Evolutionary conservation across 1,140 invertebrate species (phyloP), one percentile per base, ranked within the genome.

Genomic region (Colletes gigas): DNA sequence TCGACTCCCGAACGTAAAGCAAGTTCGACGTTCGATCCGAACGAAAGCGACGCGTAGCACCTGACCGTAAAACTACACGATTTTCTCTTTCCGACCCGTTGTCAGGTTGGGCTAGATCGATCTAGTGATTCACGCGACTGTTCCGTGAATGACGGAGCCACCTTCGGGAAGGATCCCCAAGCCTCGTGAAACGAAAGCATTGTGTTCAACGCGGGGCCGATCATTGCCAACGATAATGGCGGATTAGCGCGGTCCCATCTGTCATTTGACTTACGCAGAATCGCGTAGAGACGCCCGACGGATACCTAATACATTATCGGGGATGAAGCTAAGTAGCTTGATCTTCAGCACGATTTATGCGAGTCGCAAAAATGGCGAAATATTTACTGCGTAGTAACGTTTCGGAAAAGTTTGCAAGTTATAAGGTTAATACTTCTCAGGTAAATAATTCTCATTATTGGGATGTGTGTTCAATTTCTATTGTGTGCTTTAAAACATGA

Each of bases 161-260:
- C 66, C 74, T 83, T 62, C 62, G 60, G 44, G 65, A 79, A 72
- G 67, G 19, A 83, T 87, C 84, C 85, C 86, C 74, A 81, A 87
- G 78, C 70, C 47, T 69, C 21, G 84, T 89, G 90, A 91, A 88
- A 90, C 76, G 85, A 90, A 90, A 90, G 84, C 76, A 85, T 83
- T 78, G 78, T 78, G 81, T 78, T 77, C 78, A 55, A 78, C 70
- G 41, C 76, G 69, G 79, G 76, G 52, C 80, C 85, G 89, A 92
- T 92, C 85, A 90, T 91, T 86, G 89, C 82, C 83, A 84, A 82
- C 88, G 89, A 91, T 92, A 91, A 91, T 91, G 89, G 88, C 74
- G 88, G 90, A 90, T 91, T 90, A 90, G 88, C 88, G 79, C 83
- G 85, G 81, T 76, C 86, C 83, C 89, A 91, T 92, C 89, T 90